These are phyloP conservation scores for Clostera curtula DNA, from an alignment of 2,888 invertebrate species.

Conservation along the genomic window DNA sequence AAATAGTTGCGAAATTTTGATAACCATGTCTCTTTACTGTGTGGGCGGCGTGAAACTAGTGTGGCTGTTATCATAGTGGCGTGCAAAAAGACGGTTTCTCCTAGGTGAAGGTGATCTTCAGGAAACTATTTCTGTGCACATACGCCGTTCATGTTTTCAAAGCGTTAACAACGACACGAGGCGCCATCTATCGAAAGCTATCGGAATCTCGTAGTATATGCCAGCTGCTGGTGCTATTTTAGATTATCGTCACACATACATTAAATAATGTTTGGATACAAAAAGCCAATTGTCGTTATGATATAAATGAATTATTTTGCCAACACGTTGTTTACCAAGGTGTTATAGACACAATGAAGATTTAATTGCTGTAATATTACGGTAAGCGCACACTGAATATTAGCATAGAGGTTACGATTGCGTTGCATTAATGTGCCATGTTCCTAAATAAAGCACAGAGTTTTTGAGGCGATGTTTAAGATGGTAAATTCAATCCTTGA, in stretches of 20 bases:
- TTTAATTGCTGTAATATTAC: conserved; percentile 4
- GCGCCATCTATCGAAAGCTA: conserved; percentile 61
- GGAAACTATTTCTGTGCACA: conserved; percentile 65
- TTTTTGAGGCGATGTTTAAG: conserved; percentile 20
- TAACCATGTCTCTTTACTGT: conserved; percentile 10
- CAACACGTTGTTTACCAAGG: too few relatives aligned
- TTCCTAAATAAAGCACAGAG: conserved; percentile 14
- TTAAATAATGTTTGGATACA: conserved; percentile 22
- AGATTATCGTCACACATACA: conserved; percentile 28
- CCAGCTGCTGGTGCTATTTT: conserved; percentile 64
- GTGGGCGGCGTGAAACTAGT: conserved; percentile 22
- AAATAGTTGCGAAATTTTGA: too few relatives aligned
- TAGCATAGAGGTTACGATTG: too few relatives aligned
- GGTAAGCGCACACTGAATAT: too few relatives aligned
- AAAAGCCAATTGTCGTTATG: conserved; percentile 11
- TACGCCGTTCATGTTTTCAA: conserved; percentile 43
- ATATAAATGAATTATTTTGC: too few relatives aligned
- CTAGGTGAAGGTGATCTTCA: conserved; percentile 71
- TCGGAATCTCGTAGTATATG: conserved; percentile 39
- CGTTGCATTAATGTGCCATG: too few relatives aligned
- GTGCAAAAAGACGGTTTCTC: conserved; percentile 36
- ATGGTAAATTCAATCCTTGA: conserved; percentile 56
- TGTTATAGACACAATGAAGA: too few relatives aligned
- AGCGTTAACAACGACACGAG: conserved; percentile 31
- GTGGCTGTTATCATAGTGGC: conserved; percentile 36